A percentile compares a stretch with the other conserved stretches of the same genome.
Evolutionary conservation across 2,797 vertebrate genomes (phyloP).

Genomic region (Rhodeus uyekii): DNA sequence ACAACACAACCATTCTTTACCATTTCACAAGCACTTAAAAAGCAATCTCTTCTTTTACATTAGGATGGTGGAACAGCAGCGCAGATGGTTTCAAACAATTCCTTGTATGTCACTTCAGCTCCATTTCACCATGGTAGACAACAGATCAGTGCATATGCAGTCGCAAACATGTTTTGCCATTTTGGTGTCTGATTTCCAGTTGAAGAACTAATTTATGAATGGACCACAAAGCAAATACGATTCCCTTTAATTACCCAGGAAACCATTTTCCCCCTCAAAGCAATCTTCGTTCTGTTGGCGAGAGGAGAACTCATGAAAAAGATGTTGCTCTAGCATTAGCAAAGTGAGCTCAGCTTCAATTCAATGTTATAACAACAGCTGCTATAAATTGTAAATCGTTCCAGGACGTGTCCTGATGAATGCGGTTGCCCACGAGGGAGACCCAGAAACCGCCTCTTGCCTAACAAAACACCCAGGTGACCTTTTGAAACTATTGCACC

Average conservation of each 20-base stretch:
- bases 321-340: not conserved
- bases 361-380: constrained; percentile 1
- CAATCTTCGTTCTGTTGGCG: not conserved
- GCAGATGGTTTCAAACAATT: constrained; percentile 23
- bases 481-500: constrained; percentile 12
- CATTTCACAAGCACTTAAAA: constrained; percentile 19
- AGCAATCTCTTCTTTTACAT: not conserved
- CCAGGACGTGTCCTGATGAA: constrained; percentile 37
- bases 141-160: not conserved
- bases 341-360: constrained; percentile 20
- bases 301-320: not conserved
- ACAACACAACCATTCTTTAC: constrained; percentile 23
- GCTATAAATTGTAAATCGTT: constrained; percentile 35
- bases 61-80: not conserved
- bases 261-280: not conserved
- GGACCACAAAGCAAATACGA: not conserved
- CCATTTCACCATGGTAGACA: not conserved
- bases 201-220: constrained; percentile 9
- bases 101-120: constrained; percentile 6
- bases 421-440: constrained; percentile 21
- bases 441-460: constrained; percentile 21
- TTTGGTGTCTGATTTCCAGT: constrained; percentile 12
- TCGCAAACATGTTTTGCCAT: constrained; percentile 10
- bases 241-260: constrained; percentile 13
- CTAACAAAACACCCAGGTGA: constrained; percentile 36